A percentile compares a stretch with the other conserved stretches of the same genome.
phyloP scores from a whole-genome alignment of 2,113 vertebrate species.

The Salvelinus namaycush region DNA sequence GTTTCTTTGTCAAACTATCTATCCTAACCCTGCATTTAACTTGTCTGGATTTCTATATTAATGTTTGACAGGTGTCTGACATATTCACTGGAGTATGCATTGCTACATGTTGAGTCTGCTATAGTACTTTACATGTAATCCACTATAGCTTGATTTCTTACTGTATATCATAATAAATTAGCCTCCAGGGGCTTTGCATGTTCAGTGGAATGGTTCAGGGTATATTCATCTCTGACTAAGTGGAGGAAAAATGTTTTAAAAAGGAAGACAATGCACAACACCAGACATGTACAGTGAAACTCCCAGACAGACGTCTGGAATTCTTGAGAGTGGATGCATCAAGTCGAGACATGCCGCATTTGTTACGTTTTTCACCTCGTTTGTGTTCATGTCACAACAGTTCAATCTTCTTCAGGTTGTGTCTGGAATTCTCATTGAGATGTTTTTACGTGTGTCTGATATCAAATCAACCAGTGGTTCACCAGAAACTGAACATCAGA shows the following conservation, averaged over 20 bases:
- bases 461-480: constrained; percentile 30
- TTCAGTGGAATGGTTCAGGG: neutral
- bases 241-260: neutral
- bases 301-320: neutral
- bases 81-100: neutral
- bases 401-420: constrained; percentile 27
- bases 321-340: neutral
- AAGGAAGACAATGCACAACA: neutral
- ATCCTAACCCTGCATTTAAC: constrained; percentile 35
- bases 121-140: neutral
- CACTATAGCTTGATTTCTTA: neutral
- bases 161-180: neutral
- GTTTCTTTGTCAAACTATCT: constrained; percentile 6
- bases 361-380: constrained; percentile 4
- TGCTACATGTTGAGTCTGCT: neutral
- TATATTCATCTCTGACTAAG: neutral
- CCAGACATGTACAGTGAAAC: neutral
- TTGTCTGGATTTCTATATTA: constrained; percentile 18
- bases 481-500: constrained; percentile 39
- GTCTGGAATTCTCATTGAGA: constrained; percentile 43
- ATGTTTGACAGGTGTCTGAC: constrained; percentile 32
- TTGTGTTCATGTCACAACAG: constrained; percentile 16
- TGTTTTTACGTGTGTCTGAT: constrained; percentile 24
- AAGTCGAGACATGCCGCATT: neutral
- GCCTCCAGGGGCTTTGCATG: neutral